Evolutionary conservation across 2,888 invertebrate genomes (phyloP).

Genomic region (Aethes cnicana): DNA sequence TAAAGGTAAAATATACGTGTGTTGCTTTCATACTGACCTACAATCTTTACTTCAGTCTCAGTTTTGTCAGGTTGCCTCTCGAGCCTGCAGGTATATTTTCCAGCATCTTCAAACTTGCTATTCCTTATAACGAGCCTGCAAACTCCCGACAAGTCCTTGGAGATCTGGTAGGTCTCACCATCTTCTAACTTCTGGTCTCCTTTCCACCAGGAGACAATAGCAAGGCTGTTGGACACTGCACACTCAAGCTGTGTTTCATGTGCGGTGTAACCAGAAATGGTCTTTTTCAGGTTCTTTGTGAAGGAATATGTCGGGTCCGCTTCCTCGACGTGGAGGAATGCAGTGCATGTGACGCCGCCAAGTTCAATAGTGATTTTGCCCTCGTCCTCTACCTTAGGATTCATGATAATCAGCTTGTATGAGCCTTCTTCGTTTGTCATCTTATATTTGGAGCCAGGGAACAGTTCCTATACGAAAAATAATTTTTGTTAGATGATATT

Average conservation of each 20-base stretch:
- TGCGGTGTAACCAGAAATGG: constrained; percentile 92
- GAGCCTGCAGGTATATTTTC: constrained; percentile 94
- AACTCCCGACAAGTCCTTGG: constrained; percentile 95
- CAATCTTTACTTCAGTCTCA: constrained; percentile 89
- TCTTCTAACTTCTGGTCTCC: constrained; percentile 91
- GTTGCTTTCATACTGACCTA: constrained; percentile 79
- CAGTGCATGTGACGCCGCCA: constrained; percentile 93
- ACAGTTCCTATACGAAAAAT: constrained; percentile 88
- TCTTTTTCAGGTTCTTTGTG: constrained; percentile 94
- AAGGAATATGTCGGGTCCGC: constrained; percentile 97
- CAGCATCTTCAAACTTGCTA: constrained; percentile 91
- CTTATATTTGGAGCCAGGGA: constrained; percentile 97
- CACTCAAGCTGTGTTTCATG: constrained; percentile 97
- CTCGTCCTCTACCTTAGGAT: constrained; percentile 97
- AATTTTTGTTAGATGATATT: background rate
- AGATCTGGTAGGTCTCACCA: constrained; percentile 91
- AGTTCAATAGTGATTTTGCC: constrained; percentile 98
- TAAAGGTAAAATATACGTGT: background rate
- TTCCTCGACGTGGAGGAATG: constrained; percentile 97
- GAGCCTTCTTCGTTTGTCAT: constrained; percentile 95
- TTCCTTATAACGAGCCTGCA: constrained; percentile 93
- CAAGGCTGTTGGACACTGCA: constrained; percentile 95
- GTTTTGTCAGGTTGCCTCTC: constrained; percentile 95
- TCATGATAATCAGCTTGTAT: constrained; percentile 93
- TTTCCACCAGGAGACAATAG: constrained; percentile 96